Percentiles rank a stretch among this genome's conserved stretches.
phyloP scores from a whole-genome alignment of 2,888 invertebrate genomes.

The Scaptomyza cyrtandrae region DNA sequence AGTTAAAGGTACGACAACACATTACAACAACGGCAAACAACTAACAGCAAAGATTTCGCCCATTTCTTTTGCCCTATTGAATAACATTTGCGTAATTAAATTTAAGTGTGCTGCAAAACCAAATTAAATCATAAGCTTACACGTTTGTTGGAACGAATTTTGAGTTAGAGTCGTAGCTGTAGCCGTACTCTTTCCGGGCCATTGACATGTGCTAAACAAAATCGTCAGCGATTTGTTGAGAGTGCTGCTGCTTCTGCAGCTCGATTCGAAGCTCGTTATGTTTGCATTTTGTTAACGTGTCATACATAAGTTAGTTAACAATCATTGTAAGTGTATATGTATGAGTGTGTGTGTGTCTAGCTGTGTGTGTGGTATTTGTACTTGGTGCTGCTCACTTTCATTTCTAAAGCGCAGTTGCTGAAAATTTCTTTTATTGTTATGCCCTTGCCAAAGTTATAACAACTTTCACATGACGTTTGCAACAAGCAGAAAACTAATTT shows the following conservation, averaged over 20 bases:
- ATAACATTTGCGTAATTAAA: constrained; percentile 76
- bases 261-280: constrained; percentile 47
- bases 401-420: constrained; percentile 59
- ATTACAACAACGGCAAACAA: constrained; percentile 35
- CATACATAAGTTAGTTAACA: constrained; percentile 73
- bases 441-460: constrained; percentile 41
- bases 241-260: constrained; percentile 7
- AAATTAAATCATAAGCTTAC: constrained; percentile 66
- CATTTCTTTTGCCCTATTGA: constrained; percentile 59
- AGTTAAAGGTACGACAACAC: constrained; percentile 51
- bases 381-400: constrained; percentile 75
- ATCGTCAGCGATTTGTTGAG: constrained; percentile 40
- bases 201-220: constrained; percentile 65
- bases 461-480: constrained; percentile 44
- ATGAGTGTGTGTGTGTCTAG: constrained; percentile 11
- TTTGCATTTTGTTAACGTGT: constrained; percentile 70
- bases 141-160: neutral
- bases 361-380: constrained; percentile 61
- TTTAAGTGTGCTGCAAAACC: constrained; percentile 46
- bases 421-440: constrained; percentile 67
- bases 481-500: neutral
- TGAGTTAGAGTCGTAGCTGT: neutral
- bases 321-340: constrained; percentile 38
- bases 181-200: constrained; percentile 49
- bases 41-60: constrained; percentile 49